Base-by-base conservation (phyloP, 1,140 invertebrate genomes). In the Drosophila sechellia region DNA sequence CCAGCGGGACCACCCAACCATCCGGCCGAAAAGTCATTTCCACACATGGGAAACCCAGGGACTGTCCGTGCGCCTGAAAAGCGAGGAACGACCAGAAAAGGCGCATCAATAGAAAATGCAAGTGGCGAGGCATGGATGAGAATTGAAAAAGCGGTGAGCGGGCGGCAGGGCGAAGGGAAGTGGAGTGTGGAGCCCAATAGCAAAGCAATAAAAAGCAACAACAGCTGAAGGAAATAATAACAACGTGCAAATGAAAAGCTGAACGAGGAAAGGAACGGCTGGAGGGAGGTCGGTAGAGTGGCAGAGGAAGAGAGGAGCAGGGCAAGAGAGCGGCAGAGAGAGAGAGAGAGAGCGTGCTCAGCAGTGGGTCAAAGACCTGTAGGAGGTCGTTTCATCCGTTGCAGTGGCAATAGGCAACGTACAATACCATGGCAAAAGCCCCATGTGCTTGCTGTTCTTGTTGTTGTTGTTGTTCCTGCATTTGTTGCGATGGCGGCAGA, bases 291-390 rank as follows among this genome's bases (percentile, higher is more conserved):
- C 6, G 4, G 50, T 17, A 45, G 17, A 45, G 42, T 10, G 40
- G 2, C 31, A 31, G 8, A 8, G 25, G 20, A 27, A 22, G 20
- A 53, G 39, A 50, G 58, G 35, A 59, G 0, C 31, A 17, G 48
- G 20, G 25, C 3, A 43, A 31, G 71, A 25, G 50, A 60, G 40
- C 35, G 55, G 8, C 31, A 31, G 34, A 37, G 45, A 22, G 20
- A 60, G 40, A 52, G 25, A 5, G 49, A 31, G 70, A 25, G 50
- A 52, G 40, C 35, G 55, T 22, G 53, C 60, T 74, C 68, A 53
- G 70, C 79, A 85, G 70, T 90, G 83, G 90, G 90, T 91, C 90
- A 91, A 91, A 91, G 90, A 91, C 90, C 90, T 91, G 90, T 90
- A 91, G 86, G 90, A 91, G 90, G 90, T 91, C 90, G 90, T 91